Evolutionary conservation across 2,888 invertebrate species (phyloP).

Genomic region (Anorthoa munda): DNA sequence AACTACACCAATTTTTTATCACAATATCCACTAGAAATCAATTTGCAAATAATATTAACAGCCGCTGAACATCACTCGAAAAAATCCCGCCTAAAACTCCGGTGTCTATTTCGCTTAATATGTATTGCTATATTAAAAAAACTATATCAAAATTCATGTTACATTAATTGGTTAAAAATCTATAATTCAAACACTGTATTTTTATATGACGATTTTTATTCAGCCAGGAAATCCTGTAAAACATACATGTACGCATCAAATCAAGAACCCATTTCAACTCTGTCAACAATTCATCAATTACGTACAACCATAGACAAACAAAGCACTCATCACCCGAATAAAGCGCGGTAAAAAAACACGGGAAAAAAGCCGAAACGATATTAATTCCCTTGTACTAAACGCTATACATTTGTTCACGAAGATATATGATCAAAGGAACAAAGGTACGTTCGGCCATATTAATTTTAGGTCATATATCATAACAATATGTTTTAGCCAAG

Average conservation of each 20-base stretch:
- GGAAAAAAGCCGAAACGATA: conserved; percentile 41
- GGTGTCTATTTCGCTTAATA: no score
- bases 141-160: background rate
- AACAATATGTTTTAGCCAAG: conserved; percentile 66
- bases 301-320: conserved; percentile 31
- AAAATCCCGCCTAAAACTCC: no score
- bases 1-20: no score
- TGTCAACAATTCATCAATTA: conserved; percentile 45
- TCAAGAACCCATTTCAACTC: conserved; percentile 28
- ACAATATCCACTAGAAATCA: no score
- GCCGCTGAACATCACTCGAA: no score
- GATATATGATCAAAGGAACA: conserved; percentile 68
- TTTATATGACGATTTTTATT: background rate
- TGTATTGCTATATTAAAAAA: no score
- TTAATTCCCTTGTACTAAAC: conserved; percentile 64
- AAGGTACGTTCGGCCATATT: conserved; percentile 67
- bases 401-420: conserved; percentile 65
- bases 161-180: background rate
- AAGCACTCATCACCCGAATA: conserved; percentile 31
- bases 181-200: background rate
- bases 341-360: conserved; percentile 36
- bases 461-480: conserved; percentile 68
- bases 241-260: conserved; percentile 12
- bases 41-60: no score
- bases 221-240: background rate